Evolutionary conservation across 2,888 invertebrate species (phyloP).

Genomic region (Eretmocerus hayati): DNA sequence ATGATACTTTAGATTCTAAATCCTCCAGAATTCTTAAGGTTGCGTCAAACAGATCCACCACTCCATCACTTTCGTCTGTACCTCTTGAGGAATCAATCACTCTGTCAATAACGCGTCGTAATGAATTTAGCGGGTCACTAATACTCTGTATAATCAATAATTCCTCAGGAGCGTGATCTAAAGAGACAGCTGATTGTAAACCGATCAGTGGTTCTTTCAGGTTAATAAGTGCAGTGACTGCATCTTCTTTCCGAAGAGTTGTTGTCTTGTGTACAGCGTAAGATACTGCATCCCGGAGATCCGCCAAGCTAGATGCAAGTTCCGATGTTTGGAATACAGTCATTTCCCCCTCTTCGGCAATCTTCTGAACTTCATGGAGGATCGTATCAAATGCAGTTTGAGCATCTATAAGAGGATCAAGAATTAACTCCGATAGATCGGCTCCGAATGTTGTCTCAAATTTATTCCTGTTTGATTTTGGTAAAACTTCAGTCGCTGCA

Average conservation of each 20-base stretch:
- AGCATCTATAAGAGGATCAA: conserved; percentile 38
- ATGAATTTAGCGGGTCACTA: conserved; percentile 54
- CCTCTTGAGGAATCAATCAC: conserved; percentile 58
- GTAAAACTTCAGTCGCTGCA: conserved; percentile 27
- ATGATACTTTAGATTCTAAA: conserved; percentile 31
- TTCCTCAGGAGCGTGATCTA: conserved; percentile 43
- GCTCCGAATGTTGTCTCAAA: conserved; percentile 1
- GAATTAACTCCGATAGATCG: conserved; percentile 33
- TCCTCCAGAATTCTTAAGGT: conserved; percentile 33
- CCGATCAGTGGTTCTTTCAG: conserved; percentile 35
- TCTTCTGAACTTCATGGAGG: conserved; percentile 32
- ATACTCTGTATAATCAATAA: conserved; percentile 54
- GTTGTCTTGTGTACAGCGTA: conserved; percentile 37
- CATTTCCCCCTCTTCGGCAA: conserved; percentile 25
- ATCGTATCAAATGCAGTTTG: conserved; percentile 35
- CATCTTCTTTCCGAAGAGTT: conserved; percentile 34
- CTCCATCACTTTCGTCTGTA: conserved; percentile 20
- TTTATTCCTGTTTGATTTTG: conserved; percentile 15
- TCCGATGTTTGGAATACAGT: conserved; percentile 24
- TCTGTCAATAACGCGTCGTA: conserved; percentile 60
- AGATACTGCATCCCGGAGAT: conserved; percentile 36
- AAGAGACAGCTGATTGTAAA: conserved; percentile 30
- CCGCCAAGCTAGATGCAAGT: conserved; percentile 30
- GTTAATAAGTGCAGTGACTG: conserved; percentile 33
- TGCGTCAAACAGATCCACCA: conserved; percentile 25